Conservation (phyloP, 2,113 vertebrate genomes). For the Calyptommatus sinebrachiatus region DNA sequence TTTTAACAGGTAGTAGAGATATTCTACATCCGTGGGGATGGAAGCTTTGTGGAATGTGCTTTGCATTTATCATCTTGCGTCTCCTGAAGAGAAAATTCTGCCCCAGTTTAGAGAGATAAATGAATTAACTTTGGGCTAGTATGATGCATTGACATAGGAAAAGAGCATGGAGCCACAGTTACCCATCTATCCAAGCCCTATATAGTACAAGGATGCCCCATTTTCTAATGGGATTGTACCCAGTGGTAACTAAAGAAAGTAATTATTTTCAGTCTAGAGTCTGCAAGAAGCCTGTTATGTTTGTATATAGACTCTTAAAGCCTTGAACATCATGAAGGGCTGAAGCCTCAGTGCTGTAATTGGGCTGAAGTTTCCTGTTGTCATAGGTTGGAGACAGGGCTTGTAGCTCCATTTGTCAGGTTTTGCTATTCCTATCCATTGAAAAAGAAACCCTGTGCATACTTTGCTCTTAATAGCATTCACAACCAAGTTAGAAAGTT, state of each 20-base stretch:
- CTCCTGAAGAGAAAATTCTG: background rate
- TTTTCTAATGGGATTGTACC: background rate
- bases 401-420: background rate
- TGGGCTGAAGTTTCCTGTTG: background rate
- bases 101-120: background rate
- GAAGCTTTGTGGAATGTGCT: background rate
- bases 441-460: background rate
- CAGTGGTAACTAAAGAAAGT: background rate
- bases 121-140: background rate
- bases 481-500: background rate
- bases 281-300: background rate
- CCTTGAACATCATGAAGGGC: constrained; percentile 12
- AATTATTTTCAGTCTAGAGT: background rate
- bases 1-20: background rate
- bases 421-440: constrained; percentile 6
- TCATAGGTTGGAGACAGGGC: background rate
- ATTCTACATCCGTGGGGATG: background rate
- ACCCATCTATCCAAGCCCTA: background rate
- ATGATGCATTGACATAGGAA: background rate
- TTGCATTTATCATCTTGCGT: background rate
- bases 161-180: background rate
- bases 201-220: background rate
- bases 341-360: constrained; percentile 6
- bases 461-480: background rate
- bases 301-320: constrained; percentile 17